phyloP scores from a whole-genome alignment of 2,113 vertebrate species.

The Marcusenius ussheri region DNA sequence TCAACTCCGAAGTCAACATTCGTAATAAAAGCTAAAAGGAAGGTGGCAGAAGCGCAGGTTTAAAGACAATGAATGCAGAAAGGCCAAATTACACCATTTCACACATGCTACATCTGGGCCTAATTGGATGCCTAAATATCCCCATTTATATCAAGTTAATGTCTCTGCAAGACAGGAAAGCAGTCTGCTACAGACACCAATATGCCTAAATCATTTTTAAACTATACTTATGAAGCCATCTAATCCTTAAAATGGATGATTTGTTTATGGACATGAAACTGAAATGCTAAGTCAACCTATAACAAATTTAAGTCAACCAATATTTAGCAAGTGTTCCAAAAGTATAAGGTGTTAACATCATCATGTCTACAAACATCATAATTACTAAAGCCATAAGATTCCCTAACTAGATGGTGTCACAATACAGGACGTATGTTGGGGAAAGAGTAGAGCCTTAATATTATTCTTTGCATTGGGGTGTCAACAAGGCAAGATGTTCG shows the following conservation, averaged over 20 bases:
- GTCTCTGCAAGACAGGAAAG: neutral
- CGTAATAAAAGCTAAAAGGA: neutral
- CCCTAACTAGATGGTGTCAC: neutral
- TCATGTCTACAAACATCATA: neutral
- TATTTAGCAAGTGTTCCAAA: neutral
- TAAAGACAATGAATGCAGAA: constrained; percentile 19
- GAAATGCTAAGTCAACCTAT: neutral
- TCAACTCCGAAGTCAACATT: neutral
- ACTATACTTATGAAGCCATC: neutral
- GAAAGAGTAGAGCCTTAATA: neutral
- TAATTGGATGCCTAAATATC: neutral
- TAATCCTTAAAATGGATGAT: neutral
- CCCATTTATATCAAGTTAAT: neutral
- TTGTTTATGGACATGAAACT: neutral
- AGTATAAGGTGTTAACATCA: neutral
- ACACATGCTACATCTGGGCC: neutral
- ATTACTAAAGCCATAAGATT: neutral
- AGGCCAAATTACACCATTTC: neutral
- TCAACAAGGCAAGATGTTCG: neutral
- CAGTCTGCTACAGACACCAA: neutral
- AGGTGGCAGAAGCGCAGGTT: neutral
- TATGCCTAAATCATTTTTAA: neutral
- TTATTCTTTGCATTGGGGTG: neutral
- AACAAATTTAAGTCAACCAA: neutral
- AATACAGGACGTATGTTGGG: neutral